Conservation (phyloP, 2,797 vertebrate genomes). For the Characodon lateralis region DNA sequence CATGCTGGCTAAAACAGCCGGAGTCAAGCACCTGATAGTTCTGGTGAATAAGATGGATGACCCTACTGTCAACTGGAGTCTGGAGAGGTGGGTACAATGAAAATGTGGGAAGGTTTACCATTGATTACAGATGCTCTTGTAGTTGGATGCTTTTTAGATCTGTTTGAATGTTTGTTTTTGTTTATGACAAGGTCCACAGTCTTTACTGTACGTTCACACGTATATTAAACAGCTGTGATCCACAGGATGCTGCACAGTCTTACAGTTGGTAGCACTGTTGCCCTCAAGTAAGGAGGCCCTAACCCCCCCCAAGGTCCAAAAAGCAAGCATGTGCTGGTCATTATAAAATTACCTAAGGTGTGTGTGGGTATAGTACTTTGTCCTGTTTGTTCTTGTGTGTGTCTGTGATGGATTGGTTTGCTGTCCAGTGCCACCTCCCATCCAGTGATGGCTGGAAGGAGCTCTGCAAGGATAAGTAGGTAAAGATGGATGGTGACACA, state of each 20-base stretch:
- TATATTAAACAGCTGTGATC: not conserved
- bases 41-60: constrained; percentile 99
- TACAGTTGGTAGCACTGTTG: not conserved
- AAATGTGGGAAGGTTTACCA: not conserved
- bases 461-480: not conserved
- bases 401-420: not conserved
- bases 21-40: constrained; percentile 97
- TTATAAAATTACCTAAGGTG: not conserved
- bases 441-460: not conserved
- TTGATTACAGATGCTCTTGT: not conserved
- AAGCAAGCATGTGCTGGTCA: not conserved
- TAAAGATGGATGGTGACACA: not conserved
- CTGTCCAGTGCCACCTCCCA: not conserved
- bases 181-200: not conserved
- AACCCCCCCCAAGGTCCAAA: not conserved
- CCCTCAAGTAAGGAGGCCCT: not conserved
- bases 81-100: constrained; percentile 85
- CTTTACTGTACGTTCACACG: not conserved
- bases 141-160: not conserved
- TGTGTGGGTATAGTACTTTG: not conserved
- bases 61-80: constrained; percentile 97
- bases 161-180: too few relatives aligned
- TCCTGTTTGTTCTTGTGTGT: not conserved
- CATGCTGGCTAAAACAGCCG: constrained; percentile 98
- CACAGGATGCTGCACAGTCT: not conserved